A percentile compares a stretch with the other conserved stretches of the same genome.
Evolutionary conservation across 2,888 invertebrate genomes (phyloP).

Genomic region (Tipula helvola): DNA sequence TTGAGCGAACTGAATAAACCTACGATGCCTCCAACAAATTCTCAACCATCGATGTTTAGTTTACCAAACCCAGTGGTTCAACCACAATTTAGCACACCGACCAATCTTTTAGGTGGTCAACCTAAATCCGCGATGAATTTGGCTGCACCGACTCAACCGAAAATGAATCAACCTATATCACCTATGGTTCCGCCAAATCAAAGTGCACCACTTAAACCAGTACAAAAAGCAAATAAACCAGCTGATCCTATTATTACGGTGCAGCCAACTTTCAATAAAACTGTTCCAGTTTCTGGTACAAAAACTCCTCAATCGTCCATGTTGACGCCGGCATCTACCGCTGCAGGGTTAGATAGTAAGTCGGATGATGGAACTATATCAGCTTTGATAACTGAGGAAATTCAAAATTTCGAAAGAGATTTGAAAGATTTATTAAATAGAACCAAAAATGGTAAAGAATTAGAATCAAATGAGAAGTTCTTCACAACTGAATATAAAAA

Average conservation of each 20-base stretch:
- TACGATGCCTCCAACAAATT: background rate
- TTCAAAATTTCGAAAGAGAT: constrained; percentile 51
- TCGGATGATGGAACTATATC: constrained; percentile 36
- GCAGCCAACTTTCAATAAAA: background rate
- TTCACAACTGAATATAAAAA: background rate
- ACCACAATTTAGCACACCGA: background rate
- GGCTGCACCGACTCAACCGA: background rate
- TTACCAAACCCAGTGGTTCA: background rate
- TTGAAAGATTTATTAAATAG: constrained; percentile 45
- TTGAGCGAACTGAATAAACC: background rate
- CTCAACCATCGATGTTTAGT: background rate
- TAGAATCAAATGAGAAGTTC: background rate
- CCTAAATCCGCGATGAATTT: background rate
- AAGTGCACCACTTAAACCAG: background rate
- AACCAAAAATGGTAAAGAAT: constrained; percentile 37
- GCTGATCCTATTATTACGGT: background rate
- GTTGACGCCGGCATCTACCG: background rate
- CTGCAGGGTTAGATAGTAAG: constrained; percentile 16
- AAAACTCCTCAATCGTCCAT: background rate
- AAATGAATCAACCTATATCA: background rate
- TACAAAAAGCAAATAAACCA: background rate
- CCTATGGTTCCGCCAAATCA: background rate
- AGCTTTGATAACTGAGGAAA: constrained; percentile 50
- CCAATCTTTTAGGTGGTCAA: background rate
- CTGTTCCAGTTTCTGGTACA: background rate